Base-by-base conservation (phyloP, 2,797 vertebrate genomes). In the Alca torda region DNA sequence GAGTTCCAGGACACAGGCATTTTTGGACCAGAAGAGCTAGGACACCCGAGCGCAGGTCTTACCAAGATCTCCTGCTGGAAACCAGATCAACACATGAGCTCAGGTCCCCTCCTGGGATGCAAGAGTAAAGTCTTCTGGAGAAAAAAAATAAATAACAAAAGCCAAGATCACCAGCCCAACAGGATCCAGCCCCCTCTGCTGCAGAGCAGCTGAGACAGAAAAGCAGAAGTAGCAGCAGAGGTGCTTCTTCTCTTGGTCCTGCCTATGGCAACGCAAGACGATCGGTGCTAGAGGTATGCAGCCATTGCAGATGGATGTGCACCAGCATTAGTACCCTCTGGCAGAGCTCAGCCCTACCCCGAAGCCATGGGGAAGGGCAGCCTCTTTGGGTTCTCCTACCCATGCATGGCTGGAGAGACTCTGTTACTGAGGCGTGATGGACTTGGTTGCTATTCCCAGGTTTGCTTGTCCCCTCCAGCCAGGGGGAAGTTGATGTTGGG, bases 201-300 rank as follows among this genome's bases (percentile, higher is more conserved):
- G 9, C 15, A 48, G 53, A 75, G 74, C 48, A 57, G 19, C 39
- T 56, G 48, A 46, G 65, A 35, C 16, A 72, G 31, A 75, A 75
- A 59, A 68, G 46, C n/a, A 80, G 19, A 84, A 82, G 11, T 65
- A 72, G 46, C 15, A 89, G 20, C 50, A 37, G 63, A 91, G 30
- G 26, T 37, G 4, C 15, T 24, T 79, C 39, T 91, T 67, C n/a
- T 72, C 25, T 31, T 83, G 24, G 14, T 76, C 12, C 23, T 26
- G 7, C 13, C 8, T 35, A 6, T 59, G 18, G 35, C 60, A 77
- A 17, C 18, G 13, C 7, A 39, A 41, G 10, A 2, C 1, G 0
- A 19, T 43, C 7, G 2, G 11, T 26, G 25, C 16, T 5, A 41
- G 28, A 73, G 6, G 3, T n/a, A 4, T 31, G 35, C 0, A 0